phyloP scores from a whole-genome alignment of 2,113 vertebrate species.

The Brachirus orientalis region DNA sequence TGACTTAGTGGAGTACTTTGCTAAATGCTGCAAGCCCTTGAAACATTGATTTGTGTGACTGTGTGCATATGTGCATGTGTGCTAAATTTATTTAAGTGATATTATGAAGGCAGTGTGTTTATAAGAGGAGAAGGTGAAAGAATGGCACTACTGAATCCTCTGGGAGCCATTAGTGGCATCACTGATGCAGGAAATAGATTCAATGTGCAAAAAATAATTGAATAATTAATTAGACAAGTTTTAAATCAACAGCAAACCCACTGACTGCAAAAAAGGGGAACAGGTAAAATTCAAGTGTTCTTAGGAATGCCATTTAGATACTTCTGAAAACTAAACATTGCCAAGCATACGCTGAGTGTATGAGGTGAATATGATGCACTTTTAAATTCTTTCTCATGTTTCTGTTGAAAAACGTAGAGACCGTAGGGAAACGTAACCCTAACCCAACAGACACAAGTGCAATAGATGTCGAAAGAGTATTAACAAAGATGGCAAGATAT shows the following conservation, averaged over 20 bases:
- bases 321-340: constrained; percentile 54
- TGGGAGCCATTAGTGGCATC: constrained; percentile 82
- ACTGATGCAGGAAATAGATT: constrained; percentile 84
- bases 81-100: constrained; percentile 33
- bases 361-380: constrained; percentile 50
- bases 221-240: constrained; percentile 83
- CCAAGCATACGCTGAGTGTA: constrained; percentile 47
- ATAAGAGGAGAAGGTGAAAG: constrained; percentile 66
- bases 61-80: constrained; percentile 16
- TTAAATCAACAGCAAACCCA: constrained; percentile 77
- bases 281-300: constrained; percentile 58
- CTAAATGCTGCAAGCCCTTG: constrained; percentile 40
- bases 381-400: constrained; percentile 35
- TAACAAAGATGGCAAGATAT: too few species aligned
- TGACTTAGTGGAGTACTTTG: constrained; percentile 50
- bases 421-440: too few species aligned
- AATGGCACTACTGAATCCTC: constrained; percentile 62
- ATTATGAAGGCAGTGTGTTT: constrained; percentile 57
- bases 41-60: constrained; percentile 51
- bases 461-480: too few species aligned
- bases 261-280: constrained; percentile 43
- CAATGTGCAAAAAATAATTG: constrained; percentile 81
- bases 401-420: background rate
- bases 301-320: constrained; percentile 43
- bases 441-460: too few species aligned